Conservation (phyloP, 2,113 vertebrate genomes). For the Struthidea cinerea region DNA sequence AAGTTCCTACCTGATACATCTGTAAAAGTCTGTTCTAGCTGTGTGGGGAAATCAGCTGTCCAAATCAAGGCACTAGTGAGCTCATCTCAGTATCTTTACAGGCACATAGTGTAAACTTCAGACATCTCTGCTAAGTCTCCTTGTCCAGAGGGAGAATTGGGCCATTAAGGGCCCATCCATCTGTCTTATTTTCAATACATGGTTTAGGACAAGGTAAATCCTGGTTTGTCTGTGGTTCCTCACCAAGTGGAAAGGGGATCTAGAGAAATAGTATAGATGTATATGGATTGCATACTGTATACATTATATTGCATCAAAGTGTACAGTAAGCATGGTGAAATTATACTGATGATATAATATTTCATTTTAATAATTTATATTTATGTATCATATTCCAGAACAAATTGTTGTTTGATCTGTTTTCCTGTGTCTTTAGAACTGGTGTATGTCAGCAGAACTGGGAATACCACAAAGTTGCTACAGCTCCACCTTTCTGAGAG, state of each 20-base stretch:
- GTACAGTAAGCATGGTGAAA: background rate
- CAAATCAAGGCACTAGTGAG: background rate
- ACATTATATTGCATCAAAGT: background rate
- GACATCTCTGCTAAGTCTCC: background rate
- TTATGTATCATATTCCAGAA: background rate
- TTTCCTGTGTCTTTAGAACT: background rate
- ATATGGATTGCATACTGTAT: background rate
- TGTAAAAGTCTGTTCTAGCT: background rate
- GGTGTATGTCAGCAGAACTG: background rate
- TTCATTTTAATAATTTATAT: background rate
- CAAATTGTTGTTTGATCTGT: background rate
- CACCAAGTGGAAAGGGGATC: background rate
- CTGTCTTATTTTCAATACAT: background rate
- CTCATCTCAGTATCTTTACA: background rate
- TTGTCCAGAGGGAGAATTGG: background rate
- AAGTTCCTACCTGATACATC: background rate
- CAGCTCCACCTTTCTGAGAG: background rate
- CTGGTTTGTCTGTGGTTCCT: background rate
- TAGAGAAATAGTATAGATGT: background rate
- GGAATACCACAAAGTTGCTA: background rate
- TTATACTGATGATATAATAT: background rate
- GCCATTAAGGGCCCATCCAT: background rate
- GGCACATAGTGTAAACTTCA: background rate
- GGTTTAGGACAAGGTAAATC: background rate
- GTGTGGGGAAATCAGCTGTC: background rate